Evolutionary conservation across 1,140 invertebrate genomes (phyloP).

Genomic region (Coptotermes formosanus): DNA sequence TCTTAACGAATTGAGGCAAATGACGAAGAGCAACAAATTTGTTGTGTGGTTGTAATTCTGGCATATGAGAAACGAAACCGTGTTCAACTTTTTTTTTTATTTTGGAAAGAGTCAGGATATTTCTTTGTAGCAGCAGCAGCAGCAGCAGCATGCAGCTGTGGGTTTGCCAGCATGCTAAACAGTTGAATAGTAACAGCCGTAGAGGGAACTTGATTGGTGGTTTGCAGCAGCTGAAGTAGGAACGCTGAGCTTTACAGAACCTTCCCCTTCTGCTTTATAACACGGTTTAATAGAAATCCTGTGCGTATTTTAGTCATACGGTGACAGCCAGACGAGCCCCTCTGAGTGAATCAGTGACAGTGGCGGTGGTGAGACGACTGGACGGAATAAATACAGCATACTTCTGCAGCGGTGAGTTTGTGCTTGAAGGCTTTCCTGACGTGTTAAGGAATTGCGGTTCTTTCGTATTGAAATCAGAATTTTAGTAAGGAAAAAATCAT

Average conservation of each 20-base stretch:
- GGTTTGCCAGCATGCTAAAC: not conserved
- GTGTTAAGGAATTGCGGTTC: too few relatives aligned
- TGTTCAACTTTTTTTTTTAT: too few relatives aligned
- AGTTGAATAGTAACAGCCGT: not conserved
- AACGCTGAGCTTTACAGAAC: not conserved
- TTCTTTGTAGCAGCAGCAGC: not conserved
- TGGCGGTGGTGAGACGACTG: not conserved
- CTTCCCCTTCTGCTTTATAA: not conserved
- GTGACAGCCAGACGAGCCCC: not conserved
- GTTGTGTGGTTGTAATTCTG: too few relatives aligned
- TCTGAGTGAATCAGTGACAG: not conserved
- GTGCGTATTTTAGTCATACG: not conserved
- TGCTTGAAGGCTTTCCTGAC: too few relatives aligned
- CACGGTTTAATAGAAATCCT: not conserved
- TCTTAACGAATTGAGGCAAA: too few relatives aligned
- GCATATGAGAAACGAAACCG: too few relatives aligned
- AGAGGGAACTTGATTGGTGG: not conserved
- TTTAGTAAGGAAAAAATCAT: too few relatives aligned
- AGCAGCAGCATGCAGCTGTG: not conserved
- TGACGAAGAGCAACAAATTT: too few relatives aligned
- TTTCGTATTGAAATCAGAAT: too few relatives aligned
- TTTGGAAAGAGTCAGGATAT: too few relatives aligned
- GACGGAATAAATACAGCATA: too few relatives aligned
- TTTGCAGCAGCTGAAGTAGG: conserved; percentile 17
- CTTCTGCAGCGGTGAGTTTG: too few relatives aligned